These are phyloP conservation scores for Orthonychiurus folsomi DNA, from an alignment of 2,888 invertebrate genomes.

Conservation along the genomic window DNA sequence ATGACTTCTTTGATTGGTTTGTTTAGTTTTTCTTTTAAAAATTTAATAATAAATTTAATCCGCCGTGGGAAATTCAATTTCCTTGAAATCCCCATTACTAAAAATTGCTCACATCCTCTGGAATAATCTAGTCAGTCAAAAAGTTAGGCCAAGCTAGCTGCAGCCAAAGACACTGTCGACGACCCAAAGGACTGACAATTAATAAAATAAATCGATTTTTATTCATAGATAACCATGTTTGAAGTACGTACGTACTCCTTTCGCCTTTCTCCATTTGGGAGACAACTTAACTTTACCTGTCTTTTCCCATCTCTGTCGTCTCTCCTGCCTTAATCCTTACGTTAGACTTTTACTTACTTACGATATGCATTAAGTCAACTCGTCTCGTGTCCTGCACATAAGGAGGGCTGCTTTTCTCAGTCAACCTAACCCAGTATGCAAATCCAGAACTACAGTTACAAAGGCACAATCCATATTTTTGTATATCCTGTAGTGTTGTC, in stretches of 20 bases:
- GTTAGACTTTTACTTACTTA: neutral
- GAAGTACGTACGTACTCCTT: neutral
- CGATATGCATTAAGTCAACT: neutral
- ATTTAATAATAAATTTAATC: neutral
- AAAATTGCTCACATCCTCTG: no score
- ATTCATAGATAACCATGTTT: neutral
- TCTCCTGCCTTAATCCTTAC: neutral
- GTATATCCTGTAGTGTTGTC: no score
- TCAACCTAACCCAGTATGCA: no score
- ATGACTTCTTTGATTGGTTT: slow-evolving; percentile 7
- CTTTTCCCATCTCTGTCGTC: neutral
- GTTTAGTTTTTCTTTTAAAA: neutral
- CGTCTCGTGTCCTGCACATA: no score
- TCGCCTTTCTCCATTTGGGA: neutral
- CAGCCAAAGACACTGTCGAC: neutral
- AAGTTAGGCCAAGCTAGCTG: neutral
- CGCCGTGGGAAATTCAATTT: neutral
- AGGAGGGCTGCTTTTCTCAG: no score
- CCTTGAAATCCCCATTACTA: no score
- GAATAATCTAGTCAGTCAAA: neutral
- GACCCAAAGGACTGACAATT: neutral
- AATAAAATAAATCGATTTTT: neutral
- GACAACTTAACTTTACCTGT: neutral
- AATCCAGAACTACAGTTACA: no score
- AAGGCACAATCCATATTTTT: no score